These are phyloP conservation scores for Perodicticus potto DNA, from an alignment of 2,797 vertebrate genomes.

Conservation along the genomic window DNA sequence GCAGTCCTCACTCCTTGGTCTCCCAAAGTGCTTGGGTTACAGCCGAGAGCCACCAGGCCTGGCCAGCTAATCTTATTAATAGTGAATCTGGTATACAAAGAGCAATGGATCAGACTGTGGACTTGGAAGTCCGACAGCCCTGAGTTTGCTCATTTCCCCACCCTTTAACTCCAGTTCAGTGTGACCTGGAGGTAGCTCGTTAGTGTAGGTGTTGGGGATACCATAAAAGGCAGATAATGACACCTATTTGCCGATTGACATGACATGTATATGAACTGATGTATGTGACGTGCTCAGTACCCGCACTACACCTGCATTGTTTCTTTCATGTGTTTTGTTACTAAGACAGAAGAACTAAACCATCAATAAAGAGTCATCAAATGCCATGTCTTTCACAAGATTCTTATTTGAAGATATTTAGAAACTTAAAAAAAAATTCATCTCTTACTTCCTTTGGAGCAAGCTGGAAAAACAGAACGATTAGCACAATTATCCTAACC, in stretches of 20 bases:
- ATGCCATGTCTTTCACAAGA: background rate
- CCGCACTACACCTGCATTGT: background rate
- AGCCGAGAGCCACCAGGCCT: background rate
- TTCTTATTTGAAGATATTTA: background rate
- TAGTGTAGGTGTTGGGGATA: background rate
- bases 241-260: background rate
- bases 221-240: background rate
- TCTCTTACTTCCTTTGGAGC: constrained; percentile 43
- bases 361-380: background rate
- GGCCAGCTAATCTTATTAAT: background rate
- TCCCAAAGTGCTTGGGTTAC: background rate
- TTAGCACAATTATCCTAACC: background rate
- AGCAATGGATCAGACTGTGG: background rate
- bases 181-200: background rate
- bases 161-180: background rate
- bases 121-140: background rate
- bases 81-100: background rate
- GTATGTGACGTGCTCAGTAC: background rate
- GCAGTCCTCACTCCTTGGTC: background rate
- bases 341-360: constrained; percentile 37
- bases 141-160: background rate
- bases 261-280: background rate
- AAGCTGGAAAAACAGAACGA: background rate
- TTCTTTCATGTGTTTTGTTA: constrained; percentile 1
- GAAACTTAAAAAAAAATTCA: background rate